phyloP scores from a whole-genome alignment of 2,888 invertebrate species.

The Patella depressa region DNA sequence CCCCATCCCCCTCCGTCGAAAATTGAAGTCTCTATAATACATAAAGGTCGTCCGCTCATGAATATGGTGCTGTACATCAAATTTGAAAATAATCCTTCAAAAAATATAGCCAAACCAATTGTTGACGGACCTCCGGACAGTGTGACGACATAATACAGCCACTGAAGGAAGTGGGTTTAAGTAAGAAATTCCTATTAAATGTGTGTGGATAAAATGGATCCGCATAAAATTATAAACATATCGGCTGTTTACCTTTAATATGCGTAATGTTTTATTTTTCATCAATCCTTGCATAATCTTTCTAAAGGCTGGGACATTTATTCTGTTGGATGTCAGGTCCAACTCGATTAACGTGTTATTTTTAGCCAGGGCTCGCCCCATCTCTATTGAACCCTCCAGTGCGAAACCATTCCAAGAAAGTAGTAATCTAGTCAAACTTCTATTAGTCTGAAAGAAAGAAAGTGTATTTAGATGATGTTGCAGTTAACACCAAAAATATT shows the following conservation, averaged over 20 bases:
- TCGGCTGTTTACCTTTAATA: slow-evolving; percentile 42
- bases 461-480: not conserved
- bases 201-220: not conserved
- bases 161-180: not conserved
- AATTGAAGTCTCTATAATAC: too few relatives aligned
- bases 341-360: slow-evolving; percentile 49
- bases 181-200: not conserved
- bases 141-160: not conserved
- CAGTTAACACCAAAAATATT: too few relatives aligned
- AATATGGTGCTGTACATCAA: too few relatives aligned
- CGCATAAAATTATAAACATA: too few relatives aligned
- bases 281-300: slow-evolving; percentile 47
- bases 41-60: too few relatives aligned
- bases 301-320: slow-evolving; percentile 50
- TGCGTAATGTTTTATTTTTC: slow-evolving; percentile 42
- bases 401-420: slow-evolving; percentile 58
- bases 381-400: slow-evolving; percentile 54
- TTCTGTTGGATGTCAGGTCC: slow-evolving; percentile 53
- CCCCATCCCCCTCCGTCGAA: too few relatives aligned
- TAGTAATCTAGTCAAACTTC: slow-evolving; percentile 42
- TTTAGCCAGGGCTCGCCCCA: slow-evolving; percentile 46
- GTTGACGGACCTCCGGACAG: not conserved
- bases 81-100: not conserved
- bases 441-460: slow-evolving; percentile 42
- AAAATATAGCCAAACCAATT: not conserved